Conservation (phyloP, 2,113 vertebrate species). For the Camarhynchus parvulus region DNA sequence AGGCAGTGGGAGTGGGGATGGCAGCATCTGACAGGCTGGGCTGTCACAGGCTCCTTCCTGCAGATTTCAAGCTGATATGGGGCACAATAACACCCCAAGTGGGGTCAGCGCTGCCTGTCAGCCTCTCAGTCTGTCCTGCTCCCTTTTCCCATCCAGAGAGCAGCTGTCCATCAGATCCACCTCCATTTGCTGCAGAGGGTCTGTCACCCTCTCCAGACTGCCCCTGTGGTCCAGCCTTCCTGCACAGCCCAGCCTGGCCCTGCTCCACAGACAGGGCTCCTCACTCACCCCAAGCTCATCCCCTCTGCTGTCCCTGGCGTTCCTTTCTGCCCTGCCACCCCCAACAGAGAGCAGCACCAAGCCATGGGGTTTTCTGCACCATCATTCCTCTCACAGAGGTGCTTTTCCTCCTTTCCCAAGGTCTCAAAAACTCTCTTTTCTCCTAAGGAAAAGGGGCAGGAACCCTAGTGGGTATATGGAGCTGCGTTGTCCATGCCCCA, state of each 20-base stretch:
- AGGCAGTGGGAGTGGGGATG: not conserved
- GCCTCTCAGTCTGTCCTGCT: not conserved
- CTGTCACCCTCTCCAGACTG: not conserved
- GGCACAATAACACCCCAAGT: fast-evolving
- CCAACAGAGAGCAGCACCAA: fast-evolving
- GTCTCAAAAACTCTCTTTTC: not conserved
- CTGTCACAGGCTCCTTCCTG: not conserved
- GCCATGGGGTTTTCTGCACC: not conserved
- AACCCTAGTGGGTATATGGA: not conserved
- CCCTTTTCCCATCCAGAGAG: not conserved
- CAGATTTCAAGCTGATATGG: not conserved
- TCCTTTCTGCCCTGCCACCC: not conserved
- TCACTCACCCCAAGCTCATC: not conserved
- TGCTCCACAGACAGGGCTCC: fast-evolving
- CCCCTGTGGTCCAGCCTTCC: not conserved
- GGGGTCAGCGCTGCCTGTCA: not conserved
- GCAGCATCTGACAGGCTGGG: not conserved
- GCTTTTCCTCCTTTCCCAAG: not conserved
- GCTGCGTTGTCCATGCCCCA: not conserved
- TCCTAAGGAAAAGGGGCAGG: not conserved
- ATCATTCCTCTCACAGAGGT: not conserved
- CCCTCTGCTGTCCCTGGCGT: fast-evolving
- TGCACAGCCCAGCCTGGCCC: not conserved
- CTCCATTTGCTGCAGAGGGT: not conserved
- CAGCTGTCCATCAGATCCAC: not conserved